Conservation (phyloP, 2,113 vertebrate genomes). For the Etheostoma cragini region DNA sequence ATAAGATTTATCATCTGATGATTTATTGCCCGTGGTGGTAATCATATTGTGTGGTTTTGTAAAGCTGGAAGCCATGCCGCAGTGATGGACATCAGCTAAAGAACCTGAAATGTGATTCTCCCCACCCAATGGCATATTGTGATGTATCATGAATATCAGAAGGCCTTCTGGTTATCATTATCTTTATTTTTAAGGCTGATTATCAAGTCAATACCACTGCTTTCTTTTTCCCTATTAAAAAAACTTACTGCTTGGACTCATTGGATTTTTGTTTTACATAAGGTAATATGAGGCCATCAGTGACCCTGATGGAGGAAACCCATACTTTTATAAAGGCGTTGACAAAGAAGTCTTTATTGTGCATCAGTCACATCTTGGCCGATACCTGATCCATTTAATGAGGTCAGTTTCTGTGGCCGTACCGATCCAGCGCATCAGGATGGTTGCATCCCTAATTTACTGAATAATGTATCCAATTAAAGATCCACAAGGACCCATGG, state of each 20-base stretch:
- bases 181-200: not conserved
- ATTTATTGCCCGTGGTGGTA: not conserved
- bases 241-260: not conserved
- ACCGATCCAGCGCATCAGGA: not conserved
- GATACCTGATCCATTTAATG: not conserved
- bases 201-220: not conserved
- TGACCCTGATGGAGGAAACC: not conserved
- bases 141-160: not conserved
- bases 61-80: not conserved
- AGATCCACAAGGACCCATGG: not conserved
- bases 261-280: not conserved
- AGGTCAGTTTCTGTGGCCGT: not conserved
- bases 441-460: no score
- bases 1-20: slow-evolving; percentile 2
- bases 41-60: not conserved
- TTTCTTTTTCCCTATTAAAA: not conserved
- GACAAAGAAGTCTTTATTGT: not conserved
- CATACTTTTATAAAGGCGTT: not conserved
- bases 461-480: not conserved
- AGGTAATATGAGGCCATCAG: not conserved
- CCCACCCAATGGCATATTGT: not conserved
- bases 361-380: not conserved
- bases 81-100: not conserved
- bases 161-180: not conserved
- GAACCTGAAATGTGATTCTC: not conserved